Percentiles rank a stretch among this genome's conserved stretches.
These are phyloP conservation scores for Emmelina monodactyla DNA, from an alignment of 2,888 invertebrate genomes.

Conservation along the genomic window DNA sequence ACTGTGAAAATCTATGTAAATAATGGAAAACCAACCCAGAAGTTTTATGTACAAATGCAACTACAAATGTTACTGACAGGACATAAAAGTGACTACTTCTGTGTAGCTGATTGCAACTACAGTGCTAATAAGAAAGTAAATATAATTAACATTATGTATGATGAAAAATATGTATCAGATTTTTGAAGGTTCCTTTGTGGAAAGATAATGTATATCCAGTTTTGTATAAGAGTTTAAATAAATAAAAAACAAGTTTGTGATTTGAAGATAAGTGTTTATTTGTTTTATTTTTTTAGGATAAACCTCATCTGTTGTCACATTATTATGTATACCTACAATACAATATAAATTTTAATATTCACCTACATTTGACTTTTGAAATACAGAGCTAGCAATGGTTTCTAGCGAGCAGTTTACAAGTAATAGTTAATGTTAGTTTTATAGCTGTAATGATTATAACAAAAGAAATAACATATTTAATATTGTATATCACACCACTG, in stretches of 20 bases:
- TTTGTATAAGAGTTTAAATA: conserved; percentile 12
- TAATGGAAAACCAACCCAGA: conserved; percentile 14
- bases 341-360: too few relatives aligned
- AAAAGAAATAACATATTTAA: background rate
- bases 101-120: conserved; percentile 16
- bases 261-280: background rate
- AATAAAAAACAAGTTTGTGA: background rate
- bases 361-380: background rate
- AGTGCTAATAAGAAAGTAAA: conserved; percentile 12
- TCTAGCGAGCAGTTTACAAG: background rate
- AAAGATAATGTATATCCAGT: conserved; percentile 13
- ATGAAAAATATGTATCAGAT: conserved; percentile 10
- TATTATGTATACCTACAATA: background rate
- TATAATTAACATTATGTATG: conserved; percentile 8
- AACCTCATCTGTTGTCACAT: background rate
- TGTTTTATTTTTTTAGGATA: background rate
- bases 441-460: too few relatives aligned
- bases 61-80: conserved; percentile 7
- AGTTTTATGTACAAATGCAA: conserved; percentile 17
- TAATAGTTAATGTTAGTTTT: background rate
- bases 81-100: conserved; percentile 13
- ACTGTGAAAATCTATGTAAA: conserved; percentile 15
- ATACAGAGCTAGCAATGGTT: background rate
- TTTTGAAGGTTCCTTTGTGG: conserved; percentile 11
- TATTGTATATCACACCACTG: background rate